phyloP scores from a whole-genome alignment of 2,888 invertebrate genomes.

The Conchocele bisecta region DNA sequence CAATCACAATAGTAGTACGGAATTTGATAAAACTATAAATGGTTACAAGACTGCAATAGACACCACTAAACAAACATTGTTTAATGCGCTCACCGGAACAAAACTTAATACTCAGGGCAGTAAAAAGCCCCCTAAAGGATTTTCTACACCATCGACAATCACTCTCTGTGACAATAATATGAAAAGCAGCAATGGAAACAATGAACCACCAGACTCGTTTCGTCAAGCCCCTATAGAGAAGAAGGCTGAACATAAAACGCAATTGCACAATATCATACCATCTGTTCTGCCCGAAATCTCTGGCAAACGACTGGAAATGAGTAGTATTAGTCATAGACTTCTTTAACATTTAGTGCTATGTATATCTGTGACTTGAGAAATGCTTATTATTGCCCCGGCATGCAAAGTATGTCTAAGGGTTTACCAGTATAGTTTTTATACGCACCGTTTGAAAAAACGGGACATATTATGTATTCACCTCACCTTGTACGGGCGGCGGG shows the following conservation, averaged over 20 bases:
- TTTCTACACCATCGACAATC: constrained; percentile 59
- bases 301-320: constrained; percentile 67
- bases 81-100: constrained; percentile 61
- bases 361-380: too few relatives aligned
- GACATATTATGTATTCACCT: too few relatives aligned
- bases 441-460: too few relatives aligned
- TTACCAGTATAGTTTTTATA: too few relatives aligned
- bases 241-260: constrained; percentile 37
- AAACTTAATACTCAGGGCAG: constrained; percentile 56
- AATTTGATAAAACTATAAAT: constrained; percentile 58
- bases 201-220: too few relatives aligned
- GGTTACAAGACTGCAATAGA: constrained; percentile 59
- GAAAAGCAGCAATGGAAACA: too few relatives aligned
- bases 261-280: constrained; percentile 41
- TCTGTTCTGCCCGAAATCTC: constrained; percentile 68
- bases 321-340: constrained; percentile 61
- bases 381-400: too few relatives aligned
- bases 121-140: constrained; percentile 53
- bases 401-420: too few relatives aligned
- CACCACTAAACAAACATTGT: constrained; percentile 58
- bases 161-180: constrained; percentile 59
- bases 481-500: too few relatives aligned
- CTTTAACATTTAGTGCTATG: too few relatives aligned
- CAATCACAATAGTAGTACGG: constrained; percentile 25
- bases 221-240: constrained; percentile 39